Percentiles rank a stretch among this genome's conserved stretches.
phyloP scores from a whole-genome alignment of 2,888 invertebrate species.

The Xestia sexstrigata region DNA sequence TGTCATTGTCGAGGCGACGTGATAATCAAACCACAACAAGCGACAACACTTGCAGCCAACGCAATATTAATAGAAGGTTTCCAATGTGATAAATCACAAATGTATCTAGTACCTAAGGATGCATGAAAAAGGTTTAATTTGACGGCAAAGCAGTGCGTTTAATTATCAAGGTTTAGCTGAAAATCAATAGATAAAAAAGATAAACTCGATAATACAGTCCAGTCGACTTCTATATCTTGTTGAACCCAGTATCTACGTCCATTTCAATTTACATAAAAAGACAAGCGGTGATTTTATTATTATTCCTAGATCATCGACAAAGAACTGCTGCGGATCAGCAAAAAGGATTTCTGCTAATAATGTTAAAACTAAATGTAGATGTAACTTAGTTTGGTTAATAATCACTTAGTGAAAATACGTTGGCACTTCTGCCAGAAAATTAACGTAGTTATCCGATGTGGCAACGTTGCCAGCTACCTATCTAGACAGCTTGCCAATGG shows the following conservation, averaged over 20 bases:
- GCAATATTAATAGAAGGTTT: background rate
- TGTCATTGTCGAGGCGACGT: constrained; percentile 11
- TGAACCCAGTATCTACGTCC: constrained; percentile 1
- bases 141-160: background rate
- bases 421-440: constrained; percentile 63
- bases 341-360: background rate
- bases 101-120: background rate
- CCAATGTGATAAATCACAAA: background rate
- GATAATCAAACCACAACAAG: constrained; percentile 23
- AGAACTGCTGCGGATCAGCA: background rate
- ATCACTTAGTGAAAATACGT: constrained; percentile 61
- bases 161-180: background rate
- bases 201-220: background rate
- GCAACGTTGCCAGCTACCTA: constrained; percentile 56
- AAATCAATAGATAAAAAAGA: constrained; percentile 11
- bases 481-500: constrained; percentile 51
- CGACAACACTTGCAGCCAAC: constrained; percentile 4
- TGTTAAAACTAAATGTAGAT: constrained; percentile 27
- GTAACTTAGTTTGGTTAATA: constrained; percentile 42
- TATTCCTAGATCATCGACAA: constrained; percentile 6
- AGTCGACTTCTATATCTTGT: background rate
- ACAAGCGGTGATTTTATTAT: constrained; percentile 7
- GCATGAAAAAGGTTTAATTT: background rate
- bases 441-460: constrained; percentile 63
- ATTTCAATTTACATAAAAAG: constrained; percentile 25